Evolutionary conservation across 2,797 vertebrate genomes (phyloP).

Genomic region (Notoglanidium macrostoma): DNA sequence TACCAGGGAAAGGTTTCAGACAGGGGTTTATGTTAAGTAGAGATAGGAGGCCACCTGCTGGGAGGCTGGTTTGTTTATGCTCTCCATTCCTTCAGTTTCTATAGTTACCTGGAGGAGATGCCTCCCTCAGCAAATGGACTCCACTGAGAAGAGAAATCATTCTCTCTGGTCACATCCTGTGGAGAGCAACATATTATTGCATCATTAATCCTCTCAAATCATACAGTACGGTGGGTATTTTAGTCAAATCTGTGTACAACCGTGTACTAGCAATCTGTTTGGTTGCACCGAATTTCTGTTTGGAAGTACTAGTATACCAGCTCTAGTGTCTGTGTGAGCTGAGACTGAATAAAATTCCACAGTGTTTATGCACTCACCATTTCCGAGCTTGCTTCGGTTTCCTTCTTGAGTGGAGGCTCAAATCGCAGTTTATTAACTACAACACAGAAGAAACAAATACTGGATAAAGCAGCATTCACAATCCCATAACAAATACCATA

Average conservation of each 20-base stretch:
- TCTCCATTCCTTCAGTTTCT: slow-evolving; percentile 65
- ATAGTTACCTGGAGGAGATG: slow-evolving; percentile 82
- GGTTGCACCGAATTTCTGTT: background rate
- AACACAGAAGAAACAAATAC: slow-evolving; percentile 54
- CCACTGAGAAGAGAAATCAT: slow-evolving; percentile 89
- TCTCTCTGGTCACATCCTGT: slow-evolving; percentile 86
- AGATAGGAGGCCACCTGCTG: slow-evolving; percentile 24
- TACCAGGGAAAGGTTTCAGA: slow-evolving; percentile 12
- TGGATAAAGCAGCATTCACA: background rate
- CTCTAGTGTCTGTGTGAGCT: background rate
- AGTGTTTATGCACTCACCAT: slow-evolving; percentile 74
- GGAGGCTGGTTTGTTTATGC: slow-evolving; percentile 17
- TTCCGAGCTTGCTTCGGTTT: slow-evolving; percentile 94
- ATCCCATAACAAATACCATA: background rate
- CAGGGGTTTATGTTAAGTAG: background rate
- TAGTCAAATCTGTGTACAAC: background rate
- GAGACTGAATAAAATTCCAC: background rate
- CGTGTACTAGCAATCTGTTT: background rate
- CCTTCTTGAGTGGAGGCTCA: slow-evolving; percentile 89
- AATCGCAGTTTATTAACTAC: slow-evolving; percentile 94
- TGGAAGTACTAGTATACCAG: background rate
- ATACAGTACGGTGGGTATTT: background rate
- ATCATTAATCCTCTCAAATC: background rate
- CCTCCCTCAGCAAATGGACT: slow-evolving; percentile 87
- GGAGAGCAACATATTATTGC: slow-evolving; percentile 47